Percentiles rank a stretch among this genome's conserved stretches.
phyloP scores from a whole-genome alignment of 2,113 vertebrate species.

The Myocastor coypus region DNA sequence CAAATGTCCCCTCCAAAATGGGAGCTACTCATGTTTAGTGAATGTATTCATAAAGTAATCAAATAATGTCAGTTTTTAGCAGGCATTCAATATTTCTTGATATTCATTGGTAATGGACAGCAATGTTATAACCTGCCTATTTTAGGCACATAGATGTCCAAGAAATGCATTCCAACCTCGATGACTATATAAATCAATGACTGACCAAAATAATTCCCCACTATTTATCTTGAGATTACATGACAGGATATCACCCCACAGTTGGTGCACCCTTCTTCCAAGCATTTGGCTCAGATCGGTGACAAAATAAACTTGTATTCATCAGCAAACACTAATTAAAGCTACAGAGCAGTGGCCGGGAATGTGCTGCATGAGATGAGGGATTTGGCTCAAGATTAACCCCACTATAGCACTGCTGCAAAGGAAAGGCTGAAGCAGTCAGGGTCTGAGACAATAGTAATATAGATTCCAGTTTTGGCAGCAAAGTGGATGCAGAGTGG shows the following conservation, averaged over 20 bases:
- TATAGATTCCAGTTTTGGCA: background rate
- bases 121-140: background rate
- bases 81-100: background rate
- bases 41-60: background rate
- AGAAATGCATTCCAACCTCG: background rate
- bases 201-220: background rate
- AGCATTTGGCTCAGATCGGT: background rate
- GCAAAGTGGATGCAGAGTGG: background rate
- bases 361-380: background rate
- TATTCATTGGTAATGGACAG: background rate
- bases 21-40: background rate
- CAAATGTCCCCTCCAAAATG: background rate
- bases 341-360: background rate
- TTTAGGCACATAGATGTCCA: background rate
- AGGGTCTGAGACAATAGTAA: background rate
- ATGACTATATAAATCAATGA: background rate
- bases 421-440: background rate
- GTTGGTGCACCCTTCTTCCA: background rate
- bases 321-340: background rate
- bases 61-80: background rate
- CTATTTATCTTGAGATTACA: background rate
- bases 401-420: background rate
- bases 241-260: background rate
- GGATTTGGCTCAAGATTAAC: background rate
- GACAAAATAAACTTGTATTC: slow-evolving; percentile 8